A percentile compares a stretch with the other conserved stretches of the same genome.
Evolutionary conservation across 1,140 invertebrate species (phyloP).

Genomic region (Nebria ingens): DNA sequence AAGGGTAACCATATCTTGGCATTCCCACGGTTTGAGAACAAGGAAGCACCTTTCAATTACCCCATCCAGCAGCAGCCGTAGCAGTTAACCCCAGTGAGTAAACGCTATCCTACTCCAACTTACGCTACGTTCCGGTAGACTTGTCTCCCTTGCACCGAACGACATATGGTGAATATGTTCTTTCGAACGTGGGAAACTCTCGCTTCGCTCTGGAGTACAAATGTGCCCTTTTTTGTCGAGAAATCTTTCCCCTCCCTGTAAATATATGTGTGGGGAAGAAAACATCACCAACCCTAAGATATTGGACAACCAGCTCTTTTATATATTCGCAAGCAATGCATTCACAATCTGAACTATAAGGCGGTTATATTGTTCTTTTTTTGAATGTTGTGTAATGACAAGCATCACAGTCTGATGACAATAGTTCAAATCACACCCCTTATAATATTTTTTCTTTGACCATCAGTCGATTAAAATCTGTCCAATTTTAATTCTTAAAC

Average conservation of each 20-base stretch:
- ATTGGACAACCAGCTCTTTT: not conserved
- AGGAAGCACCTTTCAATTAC: constrained; percentile 9
- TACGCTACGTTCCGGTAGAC: not conserved
- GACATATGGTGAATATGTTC: constrained; percentile 2
- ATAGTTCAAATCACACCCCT: not conserved
- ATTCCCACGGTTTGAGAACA: not conserved
- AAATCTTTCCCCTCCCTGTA: not conserved
- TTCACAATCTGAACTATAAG: too few species aligned
- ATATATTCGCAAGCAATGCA: not conserved
- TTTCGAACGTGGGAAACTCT: not conserved
- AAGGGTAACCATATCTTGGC: not conserved
- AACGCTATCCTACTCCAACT: not conserved
- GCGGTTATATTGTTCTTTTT: too few species aligned
- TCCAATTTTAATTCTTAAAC: too few species aligned
- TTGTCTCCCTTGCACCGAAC: not conserved
- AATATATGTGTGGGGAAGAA: not conserved
- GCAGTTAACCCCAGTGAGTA: not conserved
- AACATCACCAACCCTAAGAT: not conserved
- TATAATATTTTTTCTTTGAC: too few species aligned
- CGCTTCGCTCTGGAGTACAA: not conserved
- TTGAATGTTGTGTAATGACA: too few species aligned
- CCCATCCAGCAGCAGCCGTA: not conserved
- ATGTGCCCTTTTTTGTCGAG: not conserved
- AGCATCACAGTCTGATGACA: not conserved
- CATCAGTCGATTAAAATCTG: too few species aligned